These are phyloP conservation scores for Bolinopsis microptera DNA, from an alignment of 37 sponge, comb jelly and placozoan genomes.

Conservation along the genomic window DNA sequence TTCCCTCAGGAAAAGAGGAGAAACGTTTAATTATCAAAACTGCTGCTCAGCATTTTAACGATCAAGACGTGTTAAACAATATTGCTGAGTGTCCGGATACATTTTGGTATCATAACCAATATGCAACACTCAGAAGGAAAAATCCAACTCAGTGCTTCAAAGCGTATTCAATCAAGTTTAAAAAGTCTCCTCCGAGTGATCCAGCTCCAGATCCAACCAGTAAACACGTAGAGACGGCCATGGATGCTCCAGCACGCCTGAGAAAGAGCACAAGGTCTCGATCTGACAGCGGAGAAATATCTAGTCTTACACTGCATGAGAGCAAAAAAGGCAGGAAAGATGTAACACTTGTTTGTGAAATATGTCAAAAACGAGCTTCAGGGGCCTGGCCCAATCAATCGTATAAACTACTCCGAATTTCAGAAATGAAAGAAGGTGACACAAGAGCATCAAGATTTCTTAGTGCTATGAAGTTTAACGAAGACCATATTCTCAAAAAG, in stretches of 20 bases:
- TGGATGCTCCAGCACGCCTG: neutral
- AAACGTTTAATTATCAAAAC: neutral
- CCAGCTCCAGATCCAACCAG: neutral
- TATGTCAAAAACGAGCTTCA: neutral
- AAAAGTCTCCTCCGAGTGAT: neutral
- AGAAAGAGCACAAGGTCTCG: too few relatives aligned
- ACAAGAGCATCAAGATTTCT: neutral
- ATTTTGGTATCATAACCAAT: neutral
- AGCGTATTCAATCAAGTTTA: neutral
- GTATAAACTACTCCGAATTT: neutral
- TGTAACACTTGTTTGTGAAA: neutral
- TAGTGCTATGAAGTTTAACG: neutral
- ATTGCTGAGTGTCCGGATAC: neutral
- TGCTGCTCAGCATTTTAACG: neutral
- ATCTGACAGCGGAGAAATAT: too few relatives aligned
- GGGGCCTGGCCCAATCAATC: neutral
- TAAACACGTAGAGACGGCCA: neutral
- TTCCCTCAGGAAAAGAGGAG: neutral
- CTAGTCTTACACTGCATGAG: neutral
- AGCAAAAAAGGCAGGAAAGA: neutral
- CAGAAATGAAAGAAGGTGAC: neutral
- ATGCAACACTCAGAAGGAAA: neutral
- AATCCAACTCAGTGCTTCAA: neutral
- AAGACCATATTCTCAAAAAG: neutral
- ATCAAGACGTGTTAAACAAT: neutral